Conservation (phyloP, 2,888 invertebrate species). For the Harpalus rubripes region DNA sequence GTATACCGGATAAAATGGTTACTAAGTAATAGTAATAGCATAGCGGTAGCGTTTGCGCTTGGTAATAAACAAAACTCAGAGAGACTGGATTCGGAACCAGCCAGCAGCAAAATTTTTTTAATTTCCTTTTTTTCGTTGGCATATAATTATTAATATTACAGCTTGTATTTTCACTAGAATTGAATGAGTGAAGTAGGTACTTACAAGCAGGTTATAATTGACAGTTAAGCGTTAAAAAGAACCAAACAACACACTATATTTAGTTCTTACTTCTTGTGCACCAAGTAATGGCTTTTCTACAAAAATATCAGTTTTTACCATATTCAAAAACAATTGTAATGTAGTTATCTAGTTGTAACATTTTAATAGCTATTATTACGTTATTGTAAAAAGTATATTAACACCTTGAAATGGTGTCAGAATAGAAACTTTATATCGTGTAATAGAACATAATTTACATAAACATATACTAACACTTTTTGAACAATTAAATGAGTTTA, state of each 20-base stretch:
- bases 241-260: not conserved
- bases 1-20: no score
- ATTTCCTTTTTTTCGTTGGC: not conserved
- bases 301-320: not conserved
- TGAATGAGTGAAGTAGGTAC: not conserved
- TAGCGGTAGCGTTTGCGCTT: no score
- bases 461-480: no score
- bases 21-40: no score
- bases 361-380: constrained; percentile 3
- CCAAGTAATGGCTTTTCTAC: not conserved
- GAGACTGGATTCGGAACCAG: no score
- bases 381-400: not conserved
- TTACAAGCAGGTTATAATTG: not conserved
- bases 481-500: no score
- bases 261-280: constrained; percentile 26
- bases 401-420: not conserved
- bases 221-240: not conserved
- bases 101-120: no score
- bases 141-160: not conserved
- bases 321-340: not conserved
- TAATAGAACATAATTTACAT: no score
- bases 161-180: not conserved
- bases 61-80: no score
- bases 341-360: not conserved
- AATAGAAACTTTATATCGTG: not conserved